Base-by-base conservation (phyloP, 2,797 vertebrate species). In the Sebastes umbrosus region DNA sequence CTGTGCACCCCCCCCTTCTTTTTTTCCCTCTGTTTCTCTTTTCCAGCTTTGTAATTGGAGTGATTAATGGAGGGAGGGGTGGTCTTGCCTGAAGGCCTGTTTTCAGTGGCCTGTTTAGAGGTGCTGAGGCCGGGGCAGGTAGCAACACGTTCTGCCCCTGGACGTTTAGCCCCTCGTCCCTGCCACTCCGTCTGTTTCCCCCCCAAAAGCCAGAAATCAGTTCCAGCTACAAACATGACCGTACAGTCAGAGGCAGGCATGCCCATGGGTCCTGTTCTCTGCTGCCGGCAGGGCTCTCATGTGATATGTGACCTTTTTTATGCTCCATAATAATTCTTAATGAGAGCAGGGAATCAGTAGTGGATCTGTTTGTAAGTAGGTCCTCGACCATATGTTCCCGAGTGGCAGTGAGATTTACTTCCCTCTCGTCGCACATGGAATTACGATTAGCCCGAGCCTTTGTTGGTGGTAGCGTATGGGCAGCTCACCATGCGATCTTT, bases 51-150 rank as follows among this genome's bases (percentile, higher is more conserved):
- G 94, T 95, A 92, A 95, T 93, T 92, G 92, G 85, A 93, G 94
- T 94, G 95, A 94, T 95, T 93, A 94, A 93, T 94, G 90, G 88
- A 85, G 88, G 94, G 90, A 88, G 90, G 88, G 93, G 91, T 93
- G 92, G 88, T 93, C 90, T 90, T 77, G 92, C 94, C 93, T 65
- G 73, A 68, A 92, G 94, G 92, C 89, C 84, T 92, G 90, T 92
- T 90, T 90, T 91, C 87, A 87, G 84, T 88, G 87, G 90, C 84
- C 90, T 91, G 84, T 86, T 91, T 83, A 91, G 88, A 89, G 90
- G 90, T 90, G 85, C 72, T 72, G 79, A 88, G 72, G 76, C 88
- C 73, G 43, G 73, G 84, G 85, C 95, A 93, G 92, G 95, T 93
- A 94, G 86, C 82, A 59, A 90, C 95, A 94, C n/a, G 94, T 87